Base-by-base conservation (phyloP, 2,888 invertebrate genomes). In the Tricholauxania praeusta region DNA sequence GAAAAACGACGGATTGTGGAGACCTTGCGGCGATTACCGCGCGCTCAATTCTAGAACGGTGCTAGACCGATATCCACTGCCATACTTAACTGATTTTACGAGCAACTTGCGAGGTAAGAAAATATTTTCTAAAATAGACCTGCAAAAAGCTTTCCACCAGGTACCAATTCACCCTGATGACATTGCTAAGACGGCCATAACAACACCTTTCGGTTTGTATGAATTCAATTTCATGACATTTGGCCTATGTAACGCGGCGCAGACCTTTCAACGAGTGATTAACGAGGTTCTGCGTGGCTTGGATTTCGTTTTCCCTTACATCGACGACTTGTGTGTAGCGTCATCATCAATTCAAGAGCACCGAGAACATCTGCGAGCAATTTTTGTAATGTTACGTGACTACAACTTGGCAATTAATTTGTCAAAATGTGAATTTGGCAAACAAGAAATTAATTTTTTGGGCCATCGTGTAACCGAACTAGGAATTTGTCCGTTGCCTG, bases 401-500 rank as follows among this genome's bases (percentile, higher is more conserved):
- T 68, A 51, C 6, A 68, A 68, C 6, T 51, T 73, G n/a, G 28
- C 62, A 5, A 71, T 75, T 6, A 75, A 75, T 22, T 49, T 32
- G 8, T 64, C 67, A 0, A 75, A 72, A 53, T 75, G 65, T 19
- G 64, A 73, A 28, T 52, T 73, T 47, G 63, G 73, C 1, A 57
- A 17, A 14, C 4, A 52, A 3, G 53, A 74, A 63, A 52, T 72
- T 1, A 63, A 75, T 14, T 75, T 75, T 53, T 4, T 75, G 12
- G 74, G 75, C 3, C 77, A 79, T 52, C 49, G 66, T 15, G 74
- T 78, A 2, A 70, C 17, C 39, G 17, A 63, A 28, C 17, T 77
- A 3, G 80, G 77, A 2, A 72, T 77, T 22, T 39, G 57, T 12
- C 76, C 77, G 4, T 51, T 73, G 0, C 75, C 78, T 0, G 73